Percentiles rank a stretch among this genome's conserved stretches.
phyloP scores from a whole-genome alignment of 2,888 invertebrate genomes.

The Itoplectis maculator region DNA sequence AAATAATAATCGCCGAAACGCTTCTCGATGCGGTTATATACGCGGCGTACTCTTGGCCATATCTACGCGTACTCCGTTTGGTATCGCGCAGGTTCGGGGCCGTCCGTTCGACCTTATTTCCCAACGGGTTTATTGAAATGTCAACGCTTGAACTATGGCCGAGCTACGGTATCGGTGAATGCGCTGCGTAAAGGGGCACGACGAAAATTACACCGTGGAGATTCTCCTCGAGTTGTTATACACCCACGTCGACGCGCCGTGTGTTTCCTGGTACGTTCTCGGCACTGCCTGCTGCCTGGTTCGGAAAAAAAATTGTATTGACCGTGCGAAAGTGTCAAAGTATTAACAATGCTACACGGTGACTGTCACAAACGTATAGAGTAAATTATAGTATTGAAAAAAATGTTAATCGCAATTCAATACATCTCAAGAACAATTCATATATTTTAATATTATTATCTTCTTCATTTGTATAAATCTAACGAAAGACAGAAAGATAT shows the following conservation, averaged over 20 bases:
- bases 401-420: no score
- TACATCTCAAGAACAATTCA: no score
- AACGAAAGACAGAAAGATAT: no score
- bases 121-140: constrained; percentile 76
- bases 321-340: background rate
- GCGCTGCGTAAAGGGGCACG: constrained; percentile 57
- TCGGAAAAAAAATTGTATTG: background rate
- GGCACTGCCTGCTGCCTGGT: background rate
- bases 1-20: constrained; percentile 65
- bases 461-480: no score
- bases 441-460: no score
- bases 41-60: constrained; percentile 11
- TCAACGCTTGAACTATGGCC: constrained; percentile 74
- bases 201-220: constrained; percentile 31
- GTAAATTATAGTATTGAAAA: background rate
- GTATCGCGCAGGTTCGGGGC: constrained; percentile 50
- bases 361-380: background rate
- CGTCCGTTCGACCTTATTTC: constrained; percentile 74
- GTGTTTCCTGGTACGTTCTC: background rate
- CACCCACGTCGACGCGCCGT: background rate
- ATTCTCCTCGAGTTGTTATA: constrained; percentile 36
- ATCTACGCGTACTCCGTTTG: constrained; percentile 35
- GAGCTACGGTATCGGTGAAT: constrained; percentile 40
- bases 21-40: constrained; percentile 34
- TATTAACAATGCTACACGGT: no score